phyloP scores from a whole-genome alignment of 2,888 invertebrate genomes.

The Xylota sylvarum region DNA sequence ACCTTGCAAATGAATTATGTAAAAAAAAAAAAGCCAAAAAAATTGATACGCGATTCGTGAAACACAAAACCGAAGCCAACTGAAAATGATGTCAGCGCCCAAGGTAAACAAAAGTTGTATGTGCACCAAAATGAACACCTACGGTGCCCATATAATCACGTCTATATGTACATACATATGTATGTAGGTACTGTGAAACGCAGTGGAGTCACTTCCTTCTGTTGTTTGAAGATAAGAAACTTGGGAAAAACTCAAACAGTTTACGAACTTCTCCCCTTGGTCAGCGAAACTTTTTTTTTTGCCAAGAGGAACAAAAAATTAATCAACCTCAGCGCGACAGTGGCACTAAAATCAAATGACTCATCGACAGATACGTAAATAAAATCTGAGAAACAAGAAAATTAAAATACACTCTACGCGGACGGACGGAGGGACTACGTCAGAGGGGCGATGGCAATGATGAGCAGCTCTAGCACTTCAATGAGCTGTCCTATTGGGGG shows the following conservation, averaged over 20 bases:
- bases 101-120: slow-evolving; percentile 70
- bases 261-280: slow-evolving; percentile 16
- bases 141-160: background rate
- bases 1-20: slow-evolving; percentile 39
- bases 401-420: slow-evolving; percentile 54
- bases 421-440: slow-evolving; percentile 12
- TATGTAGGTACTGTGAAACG: slow-evolving; percentile 38
- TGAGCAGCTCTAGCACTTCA: slow-evolving; percentile 14
- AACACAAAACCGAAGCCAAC: slow-evolving; percentile 38
- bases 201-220: slow-evolving; percentile 64
- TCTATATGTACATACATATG: slow-evolving; percentile 11
- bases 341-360: slow-evolving; percentile 63
- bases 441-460: slow-evolving; percentile 22
- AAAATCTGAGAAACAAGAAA: slow-evolving; percentile 66
- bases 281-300: slow-evolving; percentile 1
- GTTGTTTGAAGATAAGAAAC: slow-evolving; percentile 25
- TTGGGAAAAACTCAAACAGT: slow-evolving; percentile 13
- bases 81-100: slow-evolving; percentile 71
- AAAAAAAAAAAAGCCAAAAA: slow-evolving; percentile 53
- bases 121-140: slow-evolving; percentile 45
- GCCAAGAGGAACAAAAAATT: slow-evolving; percentile 38
- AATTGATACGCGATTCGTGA: slow-evolving; percentile 36
- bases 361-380: slow-evolving; percentile 70
- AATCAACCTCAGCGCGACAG: slow-evolving; percentile 47
- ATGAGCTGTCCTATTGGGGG: slow-evolving; percentile 21